Evolutionary conservation across 2,888 invertebrate species (phyloP), one percentile per base, ranked within the genome.

Genomic region (Drosophila sordidula): DNA sequence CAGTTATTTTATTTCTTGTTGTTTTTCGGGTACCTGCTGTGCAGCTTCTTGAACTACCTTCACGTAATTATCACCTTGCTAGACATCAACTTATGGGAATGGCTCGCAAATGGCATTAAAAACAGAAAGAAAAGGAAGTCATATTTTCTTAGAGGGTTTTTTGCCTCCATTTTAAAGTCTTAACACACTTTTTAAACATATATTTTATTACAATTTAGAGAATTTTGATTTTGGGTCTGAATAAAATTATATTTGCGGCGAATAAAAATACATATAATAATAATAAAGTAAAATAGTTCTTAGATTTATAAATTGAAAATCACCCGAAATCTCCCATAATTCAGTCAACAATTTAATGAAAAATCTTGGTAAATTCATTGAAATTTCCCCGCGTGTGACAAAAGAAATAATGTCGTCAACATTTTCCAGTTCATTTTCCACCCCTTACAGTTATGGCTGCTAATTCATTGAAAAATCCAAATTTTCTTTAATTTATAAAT

Each of bases 401-500:
- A 61, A 52, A 36, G 42, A 6, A 42, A 56, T 49, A 41, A 41
- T 34, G 34, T 22, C 12, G n/a, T 3, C 0, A 22, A 22, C 25
- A 52, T 32, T 57, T 68, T 42, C 41, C 47, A 41, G 25, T 32
- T 58, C 18, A 39, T 47, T 44, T 51, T 46, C 29, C 26, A 26
- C 8, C 29, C 42, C 11, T 0, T 9, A 6, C 12, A n/a, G 56
- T 54, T 67, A 12, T 64, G 42, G 26, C 26, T 34, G 16, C 25
- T 5, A 12, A 62, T 58, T 54, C 42, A 45, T 66, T 51, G 38
- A 32, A 29, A 62, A 50, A 42, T 45, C 61, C 29, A 49, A 73
- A 74, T 80, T 80, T 80, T 63, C 49, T 67, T 69, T 64, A 39
- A 73, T 79, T 78, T 79, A 45, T 65, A 65, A 72, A 57, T 75